Evolutionary conservation across 2,113 vertebrate genomes (phyloP).

Genomic region (Mohoua ochrocephala): DNA sequence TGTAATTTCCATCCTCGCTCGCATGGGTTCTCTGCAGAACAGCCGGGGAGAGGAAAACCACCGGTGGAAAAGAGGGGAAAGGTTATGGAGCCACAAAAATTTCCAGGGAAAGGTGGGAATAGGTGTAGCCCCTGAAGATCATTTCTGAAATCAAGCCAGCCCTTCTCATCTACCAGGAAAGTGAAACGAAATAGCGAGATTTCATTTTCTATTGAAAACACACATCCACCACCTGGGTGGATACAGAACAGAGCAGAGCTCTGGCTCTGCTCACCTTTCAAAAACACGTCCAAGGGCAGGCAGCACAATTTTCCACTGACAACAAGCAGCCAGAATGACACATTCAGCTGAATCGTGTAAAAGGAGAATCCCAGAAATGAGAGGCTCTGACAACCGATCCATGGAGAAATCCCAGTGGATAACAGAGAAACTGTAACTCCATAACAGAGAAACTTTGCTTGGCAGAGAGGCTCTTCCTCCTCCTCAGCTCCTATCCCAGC

Average conservation of each 20-base stretch:
- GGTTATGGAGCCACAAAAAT: not conserved
- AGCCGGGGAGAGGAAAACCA: not conserved
- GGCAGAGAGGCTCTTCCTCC: not conserved
- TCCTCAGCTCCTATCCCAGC: not conserved
- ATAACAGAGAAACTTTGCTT: not conserved
- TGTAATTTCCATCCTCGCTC: not conserved
- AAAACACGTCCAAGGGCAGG: constrained; percentile 6
- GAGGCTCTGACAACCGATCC: not conserved
- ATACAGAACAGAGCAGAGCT: not conserved
- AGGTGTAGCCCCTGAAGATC: not conserved
- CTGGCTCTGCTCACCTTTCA: not conserved
- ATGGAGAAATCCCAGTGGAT: not conserved
- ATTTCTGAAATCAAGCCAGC: not conserved
- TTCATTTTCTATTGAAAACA: not conserved
- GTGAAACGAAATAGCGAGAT: not conserved
- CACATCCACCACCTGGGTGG: not conserved
- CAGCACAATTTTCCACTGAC: not conserved
- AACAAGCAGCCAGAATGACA: not conserved
- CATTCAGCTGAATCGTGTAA: constrained; percentile 30
- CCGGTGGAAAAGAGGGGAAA: not conserved
- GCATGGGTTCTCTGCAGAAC: not conserved
- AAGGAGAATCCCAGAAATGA: constrained; percentile 13
- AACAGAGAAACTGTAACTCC: not conserved
- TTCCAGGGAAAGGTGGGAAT: not conserved
- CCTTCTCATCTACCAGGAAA: not conserved